phyloP scores from a whole-genome alignment of 1,140 invertebrate species.

The Orchestia grillus region DNA sequence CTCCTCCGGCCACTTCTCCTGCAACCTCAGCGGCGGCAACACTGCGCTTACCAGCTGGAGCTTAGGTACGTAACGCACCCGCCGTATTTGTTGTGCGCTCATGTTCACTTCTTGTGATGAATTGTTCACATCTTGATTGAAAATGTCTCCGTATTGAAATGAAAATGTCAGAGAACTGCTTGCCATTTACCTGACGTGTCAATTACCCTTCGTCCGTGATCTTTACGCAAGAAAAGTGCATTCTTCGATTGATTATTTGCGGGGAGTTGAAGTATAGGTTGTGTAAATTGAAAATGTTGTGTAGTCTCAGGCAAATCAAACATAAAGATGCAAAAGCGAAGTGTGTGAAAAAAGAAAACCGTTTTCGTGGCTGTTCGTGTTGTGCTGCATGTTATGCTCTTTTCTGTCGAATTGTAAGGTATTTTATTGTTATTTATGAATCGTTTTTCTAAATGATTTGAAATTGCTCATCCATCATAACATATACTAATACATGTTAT shows the following conservation, averaged over 20 bases:
- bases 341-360: not conserved
- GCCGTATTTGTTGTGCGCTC: not conserved
- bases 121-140: not conserved
- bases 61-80: slow-evolving; percentile 10
- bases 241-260: not conserved
- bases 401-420: not conserved
- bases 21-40: slow-evolving; percentile 36
- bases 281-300: not conserved
- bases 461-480: not conserved
- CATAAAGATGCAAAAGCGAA: too few species aligned
- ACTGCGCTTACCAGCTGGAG: slow-evolving; percentile 14
- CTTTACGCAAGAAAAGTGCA: not conserved
- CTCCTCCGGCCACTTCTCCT: not conserved
- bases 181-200: not conserved
- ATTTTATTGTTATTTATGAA: not conserved
- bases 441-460: not conserved
- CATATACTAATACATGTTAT: not conserved
- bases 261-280: not conserved
- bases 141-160: not conserved
- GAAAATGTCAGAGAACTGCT: not conserved
- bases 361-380: not conserved
- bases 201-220: not conserved
- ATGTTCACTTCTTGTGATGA: not conserved
- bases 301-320: not conserved
- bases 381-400: not conserved